Evolutionary conservation across 2,113 vertebrate genomes (phyloP).

Genomic region (Psilopsiagon aymara): DNA sequence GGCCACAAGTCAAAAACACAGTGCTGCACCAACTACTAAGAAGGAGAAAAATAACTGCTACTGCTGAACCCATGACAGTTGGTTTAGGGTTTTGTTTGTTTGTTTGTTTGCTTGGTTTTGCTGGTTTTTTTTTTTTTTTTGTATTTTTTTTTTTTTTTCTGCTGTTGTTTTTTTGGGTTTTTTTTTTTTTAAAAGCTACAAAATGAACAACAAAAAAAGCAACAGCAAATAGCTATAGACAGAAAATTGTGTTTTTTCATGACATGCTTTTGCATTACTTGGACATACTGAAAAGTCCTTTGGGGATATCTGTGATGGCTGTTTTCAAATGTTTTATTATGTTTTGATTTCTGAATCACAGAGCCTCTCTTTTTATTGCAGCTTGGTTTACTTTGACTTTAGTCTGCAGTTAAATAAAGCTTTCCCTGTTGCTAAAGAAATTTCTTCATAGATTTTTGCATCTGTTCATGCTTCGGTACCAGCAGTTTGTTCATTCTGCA

Average conservation of each 20-base stretch:
- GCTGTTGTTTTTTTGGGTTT: not conserved
- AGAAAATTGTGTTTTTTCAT: not conserved
- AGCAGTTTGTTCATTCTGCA: not conserved
- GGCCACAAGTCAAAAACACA: no score
- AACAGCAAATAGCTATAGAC: not conserved
- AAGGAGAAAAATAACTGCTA: no score
- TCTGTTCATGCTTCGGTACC: not conserved
- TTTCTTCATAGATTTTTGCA: not conserved
- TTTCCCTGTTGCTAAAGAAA: not conserved
- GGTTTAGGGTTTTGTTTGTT: no score
- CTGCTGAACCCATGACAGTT: no score
- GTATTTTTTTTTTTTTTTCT: not conserved
- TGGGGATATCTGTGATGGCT: not conserved
- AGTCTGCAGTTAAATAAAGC: not conserved
- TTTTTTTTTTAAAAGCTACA: accelerated
- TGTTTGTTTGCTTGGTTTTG: no score
- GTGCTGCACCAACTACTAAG: no score
- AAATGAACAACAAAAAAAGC: not conserved
- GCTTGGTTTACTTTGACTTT: not conserved
- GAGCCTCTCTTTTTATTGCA: not conserved
- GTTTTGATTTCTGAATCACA: not conserved
- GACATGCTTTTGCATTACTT: not conserved
- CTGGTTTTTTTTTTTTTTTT: no score
- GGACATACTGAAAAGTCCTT: not conserved
- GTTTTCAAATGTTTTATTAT: accelerated